phyloP scores from a whole-genome alignment of 1,140 invertebrate species.

The Drosophila sucinea region DNA sequence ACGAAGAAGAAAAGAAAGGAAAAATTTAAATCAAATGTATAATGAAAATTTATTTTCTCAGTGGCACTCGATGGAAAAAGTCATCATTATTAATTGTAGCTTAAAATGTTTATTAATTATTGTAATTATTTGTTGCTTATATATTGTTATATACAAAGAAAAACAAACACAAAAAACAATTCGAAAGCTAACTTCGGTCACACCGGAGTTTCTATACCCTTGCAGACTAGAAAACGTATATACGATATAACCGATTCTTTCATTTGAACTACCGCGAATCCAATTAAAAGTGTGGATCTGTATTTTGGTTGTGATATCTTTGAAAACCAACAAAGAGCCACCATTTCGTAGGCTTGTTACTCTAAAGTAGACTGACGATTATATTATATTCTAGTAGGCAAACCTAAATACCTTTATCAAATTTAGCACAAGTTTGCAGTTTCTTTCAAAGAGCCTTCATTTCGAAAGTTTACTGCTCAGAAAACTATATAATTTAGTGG shows the following conservation, averaged over 20 bases:
- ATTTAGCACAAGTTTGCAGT: too few relatives aligned
- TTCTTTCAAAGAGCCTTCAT: too few relatives aligned
- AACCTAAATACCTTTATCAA: too few relatives aligned
- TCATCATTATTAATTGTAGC: constrained; percentile 57
- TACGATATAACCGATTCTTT: too few relatives aligned
- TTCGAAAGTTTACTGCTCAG: too few relatives aligned
- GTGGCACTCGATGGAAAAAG: constrained; percentile 29
- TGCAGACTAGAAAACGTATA: background rate
- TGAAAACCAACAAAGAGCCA: too few relatives aligned
- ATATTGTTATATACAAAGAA: constrained; percentile 50
- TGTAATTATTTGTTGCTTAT: constrained; percentile 76
- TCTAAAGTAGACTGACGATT: too few relatives aligned
- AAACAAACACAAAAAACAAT: constrained; percentile 5
- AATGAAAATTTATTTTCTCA: constrained; percentile 66
- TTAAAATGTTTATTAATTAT: constrained; percentile 73
- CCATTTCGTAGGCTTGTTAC: too few relatives aligned
- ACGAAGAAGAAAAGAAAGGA: background rate
- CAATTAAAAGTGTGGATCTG: background rate
- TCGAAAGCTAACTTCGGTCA: background rate
- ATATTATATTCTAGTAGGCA: too few relatives aligned
- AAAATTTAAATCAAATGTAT: constrained; percentile 74
- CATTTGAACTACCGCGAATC: too few relatives aligned
- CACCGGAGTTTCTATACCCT: background rate
- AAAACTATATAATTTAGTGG: too few relatives aligned
- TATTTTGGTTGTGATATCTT: background rate